Evolutionary conservation across 2,797 vertebrate genomes (phyloP).

Genomic region (Menidia menidia): DNA sequence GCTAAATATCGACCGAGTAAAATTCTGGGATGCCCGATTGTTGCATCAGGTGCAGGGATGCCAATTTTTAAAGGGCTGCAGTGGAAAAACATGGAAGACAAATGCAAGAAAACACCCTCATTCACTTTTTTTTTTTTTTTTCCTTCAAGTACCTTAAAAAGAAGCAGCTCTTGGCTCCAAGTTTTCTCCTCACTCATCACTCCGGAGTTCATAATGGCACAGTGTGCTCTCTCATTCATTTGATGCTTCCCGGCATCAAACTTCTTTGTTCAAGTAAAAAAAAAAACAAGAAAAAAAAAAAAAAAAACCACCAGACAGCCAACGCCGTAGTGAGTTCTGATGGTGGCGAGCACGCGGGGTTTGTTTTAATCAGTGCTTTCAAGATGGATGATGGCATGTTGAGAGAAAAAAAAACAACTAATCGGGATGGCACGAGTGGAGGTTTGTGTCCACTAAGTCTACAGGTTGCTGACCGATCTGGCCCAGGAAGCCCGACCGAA

Average conservation of each 20-base stretch:
- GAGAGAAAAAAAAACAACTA: background rate
- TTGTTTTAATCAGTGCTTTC: background rate
- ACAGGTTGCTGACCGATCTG: conserved; percentile 24
- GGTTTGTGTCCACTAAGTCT: no score
- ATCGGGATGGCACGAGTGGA: no score
- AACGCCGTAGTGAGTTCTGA: conserved; percentile 29
- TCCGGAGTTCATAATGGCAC: conserved; percentile 46
- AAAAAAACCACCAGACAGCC: conserved; percentile 24
- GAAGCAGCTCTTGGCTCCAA: conserved; percentile 38
- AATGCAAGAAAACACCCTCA: conserved; percentile 47
- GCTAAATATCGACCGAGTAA: conserved; percentile 26
- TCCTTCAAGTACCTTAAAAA: conserved; percentile 31
- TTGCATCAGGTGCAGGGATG: conserved; percentile 35
- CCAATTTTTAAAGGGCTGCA: background rate
- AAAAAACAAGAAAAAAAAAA: no score
- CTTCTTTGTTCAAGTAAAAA: conserved; percentile 67
- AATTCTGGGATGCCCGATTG: conserved; percentile 21
- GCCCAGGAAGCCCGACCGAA: conserved; percentile 66
- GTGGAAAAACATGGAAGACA: conserved; percentile 37
- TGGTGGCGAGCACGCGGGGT: conserved; percentile 36
- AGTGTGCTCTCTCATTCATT: conserved; percentile 28
- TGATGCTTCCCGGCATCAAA: conserved; percentile 59
- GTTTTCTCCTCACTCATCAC: conserved; percentile 21
- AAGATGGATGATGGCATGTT: background rate
- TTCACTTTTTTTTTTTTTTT: conserved; percentile 18